Evolutionary conservation across 2,113 vertebrate genomes (phyloP).

Genomic region (Piprites chloris): DNA sequence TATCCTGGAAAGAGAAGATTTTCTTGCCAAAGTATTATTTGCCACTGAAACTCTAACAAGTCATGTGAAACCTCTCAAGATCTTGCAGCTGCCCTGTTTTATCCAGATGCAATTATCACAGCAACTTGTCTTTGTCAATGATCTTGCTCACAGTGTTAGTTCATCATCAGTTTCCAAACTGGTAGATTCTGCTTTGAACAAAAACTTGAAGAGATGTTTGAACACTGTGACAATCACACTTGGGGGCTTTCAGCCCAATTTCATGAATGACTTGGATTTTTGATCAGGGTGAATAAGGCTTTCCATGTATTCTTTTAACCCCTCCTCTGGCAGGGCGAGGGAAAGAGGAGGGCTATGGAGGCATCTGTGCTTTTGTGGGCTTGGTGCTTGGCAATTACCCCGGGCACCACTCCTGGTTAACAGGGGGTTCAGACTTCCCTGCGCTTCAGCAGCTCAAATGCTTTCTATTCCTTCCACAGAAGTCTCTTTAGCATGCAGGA

Average conservation of each 20-base stretch:
- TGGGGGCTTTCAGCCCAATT: not conserved
- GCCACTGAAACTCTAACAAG: not conserved
- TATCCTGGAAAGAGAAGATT: not conserved
- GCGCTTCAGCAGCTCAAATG: not conserved
- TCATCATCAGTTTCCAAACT: not conserved
- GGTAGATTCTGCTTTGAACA: not conserved
- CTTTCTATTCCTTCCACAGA: not conserved
- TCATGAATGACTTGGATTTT: not conserved
- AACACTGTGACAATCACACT: not conserved
- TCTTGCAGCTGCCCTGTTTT: not conserved
- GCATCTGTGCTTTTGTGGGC: not conserved
- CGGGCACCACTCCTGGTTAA: not conserved
- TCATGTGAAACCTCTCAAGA: not conserved
- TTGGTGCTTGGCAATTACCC: not conserved
- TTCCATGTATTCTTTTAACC: not conserved
- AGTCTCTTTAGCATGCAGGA: conserved; percentile 8
- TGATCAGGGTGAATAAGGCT: not conserved
- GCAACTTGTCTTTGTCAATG: not conserved
- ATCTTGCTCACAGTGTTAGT: not conserved
- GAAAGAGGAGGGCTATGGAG: not conserved
- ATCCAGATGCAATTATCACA: not conserved
- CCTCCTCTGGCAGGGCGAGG: not conserved
- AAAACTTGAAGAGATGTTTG: not conserved
- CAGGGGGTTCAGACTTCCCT: not conserved
- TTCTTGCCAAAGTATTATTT: not conserved